A percentile compares a stretch with the other conserved stretches of the same genome.
phyloP scores from a whole-genome alignment of 2,888 invertebrate genomes.

The Pegoplata infirma region DNA sequence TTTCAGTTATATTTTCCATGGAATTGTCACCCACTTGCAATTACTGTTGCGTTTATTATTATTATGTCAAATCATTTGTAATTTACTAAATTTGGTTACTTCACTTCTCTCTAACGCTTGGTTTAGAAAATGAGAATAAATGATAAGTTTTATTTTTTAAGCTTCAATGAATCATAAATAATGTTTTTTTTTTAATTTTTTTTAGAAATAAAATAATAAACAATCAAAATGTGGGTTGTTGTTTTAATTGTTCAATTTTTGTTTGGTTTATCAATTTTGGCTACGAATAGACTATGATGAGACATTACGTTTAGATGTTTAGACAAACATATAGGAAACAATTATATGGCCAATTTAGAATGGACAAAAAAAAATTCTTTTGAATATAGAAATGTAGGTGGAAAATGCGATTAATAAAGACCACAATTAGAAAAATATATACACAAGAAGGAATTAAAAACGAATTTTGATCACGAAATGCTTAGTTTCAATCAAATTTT shows the following conservation, averaged over 20 bases:
- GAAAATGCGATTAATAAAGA: too few relatives aligned
- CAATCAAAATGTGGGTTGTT: not conserved
- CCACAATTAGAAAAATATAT: too few relatives aligned
- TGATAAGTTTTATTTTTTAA: slow-evolving; percentile 19
- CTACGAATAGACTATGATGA: not conserved
- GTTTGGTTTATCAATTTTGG: not conserved
- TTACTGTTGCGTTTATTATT: not conserved
- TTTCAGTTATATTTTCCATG: not conserved
- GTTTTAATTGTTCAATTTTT: not conserved
- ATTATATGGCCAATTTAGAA: too few relatives aligned
- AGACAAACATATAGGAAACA: not conserved
- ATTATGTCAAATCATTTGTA: slow-evolving; percentile 3
- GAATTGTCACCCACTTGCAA: slow-evolving; percentile 24
- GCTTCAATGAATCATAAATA: slow-evolving; percentile 47
- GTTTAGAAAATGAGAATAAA: slow-evolving; percentile 14
- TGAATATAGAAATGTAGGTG: too few relatives aligned
- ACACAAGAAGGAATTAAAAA: too few relatives aligned
- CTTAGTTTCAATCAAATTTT: too few relatives aligned
- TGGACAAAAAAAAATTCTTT: too few relatives aligned
- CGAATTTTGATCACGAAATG: too few relatives aligned
- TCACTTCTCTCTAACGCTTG: slow-evolving; percentile 13
- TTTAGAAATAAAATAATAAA: slow-evolving; percentile 8
- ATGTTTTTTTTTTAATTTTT: not conserved
- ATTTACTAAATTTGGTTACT: slow-evolving; percentile 6
- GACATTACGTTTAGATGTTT: not conserved